phyloP scores from a whole-genome alignment of 2,888 invertebrate genomes.

The Merodon equestris region DNA sequence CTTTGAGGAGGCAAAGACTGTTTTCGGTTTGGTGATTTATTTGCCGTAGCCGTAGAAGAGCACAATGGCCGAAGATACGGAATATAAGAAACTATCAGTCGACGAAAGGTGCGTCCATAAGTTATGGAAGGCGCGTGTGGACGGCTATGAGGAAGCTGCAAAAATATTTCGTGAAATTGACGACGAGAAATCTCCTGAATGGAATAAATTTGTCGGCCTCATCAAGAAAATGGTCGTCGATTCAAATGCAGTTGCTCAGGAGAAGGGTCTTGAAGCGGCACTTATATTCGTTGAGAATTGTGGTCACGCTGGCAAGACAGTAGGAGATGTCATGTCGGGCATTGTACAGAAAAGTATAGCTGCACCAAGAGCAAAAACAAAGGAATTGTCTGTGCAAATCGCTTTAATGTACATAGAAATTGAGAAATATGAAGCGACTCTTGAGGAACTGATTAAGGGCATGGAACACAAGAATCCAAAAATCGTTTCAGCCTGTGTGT shows the following conservation, averaged over 20 bases:
- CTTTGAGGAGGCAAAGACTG: slow-evolving; percentile 29
- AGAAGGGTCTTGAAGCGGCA: slow-evolving; percentile 95
- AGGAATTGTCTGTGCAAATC: slow-evolving; percentile 93
- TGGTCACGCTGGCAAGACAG: slow-evolving; percentile 90
- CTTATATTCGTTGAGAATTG: slow-evolving; percentile 95
- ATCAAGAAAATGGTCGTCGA: slow-evolving; percentile 97
- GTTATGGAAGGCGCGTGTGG: slow-evolving; percentile 96
- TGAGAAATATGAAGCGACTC: slow-evolving; percentile 93
- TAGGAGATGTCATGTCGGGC: slow-evolving; percentile 92
- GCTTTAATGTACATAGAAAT: slow-evolving; percentile 97
- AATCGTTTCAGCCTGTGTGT: slow-evolving; percentile 91
- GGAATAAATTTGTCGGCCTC: slow-evolving; percentile 92
- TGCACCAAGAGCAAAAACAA: slow-evolving; percentile 93
- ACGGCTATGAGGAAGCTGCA: slow-evolving; percentile 95
- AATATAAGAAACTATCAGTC: slow-evolving; percentile 90
- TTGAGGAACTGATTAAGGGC: slow-evolving; percentile 95
- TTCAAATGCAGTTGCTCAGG: slow-evolving; percentile 96
- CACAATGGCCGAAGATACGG: slow-evolving; percentile 90
- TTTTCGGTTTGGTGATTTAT: slow-evolving; percentile 9
- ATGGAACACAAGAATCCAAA: slow-evolving; percentile 98
- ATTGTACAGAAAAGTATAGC: slow-evolving; percentile 95
- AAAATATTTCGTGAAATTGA: slow-evolving; percentile 92
- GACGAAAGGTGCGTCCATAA: slow-evolving; percentile 97
- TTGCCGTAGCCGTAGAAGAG: slow-evolving; percentile 29
- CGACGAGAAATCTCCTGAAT: slow-evolving; percentile 96